Percentiles rank a stretch among this genome's conserved stretches.
phyloP scores from a whole-genome alignment of 2,113 vertebrate species.

The Hystrix cristata region DNA sequence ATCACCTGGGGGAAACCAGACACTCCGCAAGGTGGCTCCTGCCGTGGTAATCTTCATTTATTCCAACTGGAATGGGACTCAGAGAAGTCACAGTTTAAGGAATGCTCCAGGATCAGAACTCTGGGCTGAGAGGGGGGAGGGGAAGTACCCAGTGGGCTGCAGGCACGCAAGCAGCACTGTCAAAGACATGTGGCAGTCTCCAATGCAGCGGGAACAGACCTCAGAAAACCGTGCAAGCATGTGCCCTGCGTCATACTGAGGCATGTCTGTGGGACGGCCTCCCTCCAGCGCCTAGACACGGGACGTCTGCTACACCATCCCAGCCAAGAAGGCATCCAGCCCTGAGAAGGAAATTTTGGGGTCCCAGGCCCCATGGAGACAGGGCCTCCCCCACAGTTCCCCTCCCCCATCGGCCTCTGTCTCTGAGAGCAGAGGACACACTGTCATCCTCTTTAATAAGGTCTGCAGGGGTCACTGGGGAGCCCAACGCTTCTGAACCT shows the following conservation, averaged over 20 bases:
- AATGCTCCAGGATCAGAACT: neutral
- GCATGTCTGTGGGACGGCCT: neutral
- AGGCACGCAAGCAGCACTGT: too few relatives aligned
- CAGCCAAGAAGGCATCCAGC: neutral
- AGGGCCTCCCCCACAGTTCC: neutral
- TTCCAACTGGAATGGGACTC: neutral
- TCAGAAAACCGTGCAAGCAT: neutral
- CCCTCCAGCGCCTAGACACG: neutral
- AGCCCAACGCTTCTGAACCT: neutral
- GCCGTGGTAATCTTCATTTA: neutral
- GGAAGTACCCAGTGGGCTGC: neutral
- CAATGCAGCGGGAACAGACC: too few relatives aligned
- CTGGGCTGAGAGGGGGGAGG: neutral
- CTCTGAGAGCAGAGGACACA: neutral
- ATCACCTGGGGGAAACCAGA: neutral
- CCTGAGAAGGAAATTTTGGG: neutral
- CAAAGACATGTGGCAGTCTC: neutral
- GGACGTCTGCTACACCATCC: neutral
- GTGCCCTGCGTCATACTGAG: neutral
- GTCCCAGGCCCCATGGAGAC: neutral
- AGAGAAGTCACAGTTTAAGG: neutral
- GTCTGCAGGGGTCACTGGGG: too few relatives aligned
- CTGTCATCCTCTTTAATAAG: too few relatives aligned
- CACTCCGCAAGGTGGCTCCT: fast-evolving
- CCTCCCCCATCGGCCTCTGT: neutral